These are phyloP conservation scores for Zaprionus gabonicus DNA, from an alignment of 1,140 invertebrate genomes.

Conservation along the genomic window DNA sequence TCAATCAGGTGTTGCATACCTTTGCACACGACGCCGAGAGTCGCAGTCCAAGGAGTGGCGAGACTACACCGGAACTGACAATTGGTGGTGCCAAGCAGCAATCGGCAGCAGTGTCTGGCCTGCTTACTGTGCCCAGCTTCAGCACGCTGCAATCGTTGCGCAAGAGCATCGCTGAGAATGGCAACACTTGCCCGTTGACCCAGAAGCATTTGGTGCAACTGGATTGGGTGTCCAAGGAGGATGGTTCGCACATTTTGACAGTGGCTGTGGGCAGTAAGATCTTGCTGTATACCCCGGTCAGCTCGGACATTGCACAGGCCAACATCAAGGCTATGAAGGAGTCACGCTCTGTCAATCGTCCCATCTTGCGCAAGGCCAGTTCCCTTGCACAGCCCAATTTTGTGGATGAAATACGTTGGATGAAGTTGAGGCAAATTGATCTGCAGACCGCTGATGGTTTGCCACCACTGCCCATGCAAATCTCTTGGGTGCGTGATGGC, in stretches of 20 bases:
- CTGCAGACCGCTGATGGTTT: constrained; percentile 97
- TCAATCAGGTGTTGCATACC: constrained; percentile 89
- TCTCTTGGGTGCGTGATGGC: constrained; percentile 99
- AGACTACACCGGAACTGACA: constrained; percentile 76
- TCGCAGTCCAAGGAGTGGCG: constrained; percentile 86
- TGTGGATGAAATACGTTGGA: constrained; percentile 96
- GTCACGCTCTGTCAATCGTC: constrained; percentile 91
- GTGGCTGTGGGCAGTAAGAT: constrained; percentile 98
- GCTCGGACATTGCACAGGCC: constrained; percentile 95
- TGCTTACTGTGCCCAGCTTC: constrained; percentile 95
- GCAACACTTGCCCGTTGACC: constrained; percentile 94
- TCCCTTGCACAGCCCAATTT: constrained; percentile 93
- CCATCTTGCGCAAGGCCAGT: constrained; percentile 93
- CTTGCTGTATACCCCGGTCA: constrained; percentile 93
- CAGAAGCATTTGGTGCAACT: constrained; percentile 96
- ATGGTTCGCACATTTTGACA: constrained; percentile 98
- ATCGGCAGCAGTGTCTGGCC: constrained; percentile 85
- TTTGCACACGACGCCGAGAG: constrained; percentile 87
- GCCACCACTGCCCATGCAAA: constrained; percentile 98
- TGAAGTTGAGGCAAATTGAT: constrained; percentile 96
- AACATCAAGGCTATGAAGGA: constrained; percentile 95
- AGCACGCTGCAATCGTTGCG: constrained; percentile 95
- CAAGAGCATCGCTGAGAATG: constrained; percentile 95
- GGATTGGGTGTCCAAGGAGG: constrained; percentile 99
- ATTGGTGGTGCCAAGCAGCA: constrained; percentile 64